A percentile compares a stretch with the other conserved stretches of the same genome.
Evolutionary conservation across 2,797 vertebrate species (phyloP).

Genomic region (Lithobates sylvaticus): DNA sequence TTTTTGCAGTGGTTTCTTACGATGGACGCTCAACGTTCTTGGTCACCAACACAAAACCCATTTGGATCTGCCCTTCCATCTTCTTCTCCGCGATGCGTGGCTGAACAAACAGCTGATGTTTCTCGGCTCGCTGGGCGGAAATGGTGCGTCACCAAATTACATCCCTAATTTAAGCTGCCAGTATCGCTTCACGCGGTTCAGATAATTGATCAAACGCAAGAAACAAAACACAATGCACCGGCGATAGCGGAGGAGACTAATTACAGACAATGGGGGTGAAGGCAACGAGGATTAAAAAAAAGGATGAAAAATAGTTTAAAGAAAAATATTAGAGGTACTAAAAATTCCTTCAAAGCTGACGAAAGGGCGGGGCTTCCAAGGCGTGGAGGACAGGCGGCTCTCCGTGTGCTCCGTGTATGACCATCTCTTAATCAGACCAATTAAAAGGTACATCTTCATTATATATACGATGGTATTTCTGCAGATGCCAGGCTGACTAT

Average conservation of each 20-base stretch:
- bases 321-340: too few species aligned
- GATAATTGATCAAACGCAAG: conserved; percentile 51
- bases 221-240: conserved; percentile 19
- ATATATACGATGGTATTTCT: conserved; percentile 17
- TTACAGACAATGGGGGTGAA: conserved; percentile 17
- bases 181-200: conserved; percentile 47
- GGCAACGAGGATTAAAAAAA: neutral
- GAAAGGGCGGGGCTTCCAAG: too few species aligned
- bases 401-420: conserved; percentile 32
- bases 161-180: conserved; percentile 36
- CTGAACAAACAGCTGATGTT: conserved; percentile 14
- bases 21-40: too few species aligned
- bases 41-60: too few species aligned
- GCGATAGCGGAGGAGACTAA: conserved; percentile 10
- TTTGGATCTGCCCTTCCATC: neutral
- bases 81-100: neutral
- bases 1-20: too few species aligned
- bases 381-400: neutral
- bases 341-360: too few species aligned
- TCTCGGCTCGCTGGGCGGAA: neutral
- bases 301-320: too few species aligned
- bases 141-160: conserved; percentile 11
- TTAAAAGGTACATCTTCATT: conserved; percentile 36
- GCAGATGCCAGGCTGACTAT: neutral
- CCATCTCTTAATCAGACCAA: conserved; percentile 52